Evolutionary conservation across 2,888 invertebrate species (phyloP), one percentile per base, ranked within the genome.

Genomic region (Caenorhabditis sp.): DNA sequence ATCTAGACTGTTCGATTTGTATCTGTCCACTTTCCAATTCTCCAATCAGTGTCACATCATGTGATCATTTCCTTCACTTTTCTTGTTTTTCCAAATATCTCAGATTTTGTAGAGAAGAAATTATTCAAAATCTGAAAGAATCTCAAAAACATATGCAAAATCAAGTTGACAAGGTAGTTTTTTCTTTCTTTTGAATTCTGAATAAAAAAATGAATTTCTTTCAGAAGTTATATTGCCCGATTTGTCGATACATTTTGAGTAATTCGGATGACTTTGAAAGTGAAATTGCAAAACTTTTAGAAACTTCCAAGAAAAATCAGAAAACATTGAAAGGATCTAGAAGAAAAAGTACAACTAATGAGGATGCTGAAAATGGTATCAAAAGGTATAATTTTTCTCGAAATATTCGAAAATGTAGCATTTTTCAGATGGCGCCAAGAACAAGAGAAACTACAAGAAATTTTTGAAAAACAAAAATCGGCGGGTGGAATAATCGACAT

Each of bases 21-120:
- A 58, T 72, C 14, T 27, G 37, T 0, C 49, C 31, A 8, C 64
- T 72, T 8, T 58, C 57, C 1, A 31, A 53, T 1, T 55, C 36
- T 0, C 55, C 72, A 26, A 68, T 72, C 14, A 49, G 53, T 19
- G 72, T 68, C 1, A 72, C 72, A n/a, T 10, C 53, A 3, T 72
- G 72, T 36, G 68, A 72, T 26, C 72, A 72, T 51, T 68, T 65
- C 27, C 62, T 72, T 58, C 72, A 72, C 36, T 57, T 50, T n/a
- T 17, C 27, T 1, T 72, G 72, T 37, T 72, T 68, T 49, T 37
- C 49, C 21, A 36, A 60, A 6, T 68, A 68, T 59, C 50, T 71
- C 8, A 51, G 26, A 10, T 54, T 53, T 14, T 54, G 57, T 24
- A 21, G 14, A 0, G 14, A 26, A 10, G 21, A 12, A 5, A 55